Evolutionary conservation across 2,113 vertebrate genomes (phyloP), one percentile per base, ranked within the genome.

Genomic region (Lepidothrix coronata): DNA sequence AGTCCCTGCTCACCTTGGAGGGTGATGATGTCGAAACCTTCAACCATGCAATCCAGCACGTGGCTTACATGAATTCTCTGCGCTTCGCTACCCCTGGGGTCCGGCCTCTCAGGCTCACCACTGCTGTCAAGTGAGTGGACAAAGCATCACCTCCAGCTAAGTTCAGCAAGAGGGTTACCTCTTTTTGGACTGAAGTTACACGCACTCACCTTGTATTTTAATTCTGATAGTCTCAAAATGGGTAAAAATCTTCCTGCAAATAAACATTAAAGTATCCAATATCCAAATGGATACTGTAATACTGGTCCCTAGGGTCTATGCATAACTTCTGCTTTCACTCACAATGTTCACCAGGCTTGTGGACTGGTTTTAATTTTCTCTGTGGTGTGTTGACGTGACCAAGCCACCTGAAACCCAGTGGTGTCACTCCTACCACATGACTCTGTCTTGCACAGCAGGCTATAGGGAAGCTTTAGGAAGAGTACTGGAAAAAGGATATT

Each of bases 21-120:
- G 99, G 99, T 58, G 99, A 99, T 4, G 99, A 99, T 95, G 99
- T 99, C 24, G 99, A 99, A 97, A 99, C 99, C 94, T 99, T 99
- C 95, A 99, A 99, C 97, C 99, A 99, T 0, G 99, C 99, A 9
- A 99, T 99, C 87, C 99, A 99, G 98, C 99, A 99, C 5, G 99
- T 99, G 94, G 99, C 99, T 92, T 99, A 99, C 97, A 99, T 99
- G 94, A 99, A 99, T 96, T 99, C 99, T 6, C 98, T 99, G 74
- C 98, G 99, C 91, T 99, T 99, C 59, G 99, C 99, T 88, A 99
- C 99, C 1, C 99, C 99, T 1, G 99, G 99, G 22, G 99, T 99
- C 87, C 98, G 99, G n/a, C 99, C 99, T 0, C 98, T 99, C 91
- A 98, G 99, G 81, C 98, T 99, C 44, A 98, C 98, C 95, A 99